phyloP scores from a whole-genome alignment of 2,797 vertebrate genomes.

The Cynodonichthys magdalenae region DNA sequence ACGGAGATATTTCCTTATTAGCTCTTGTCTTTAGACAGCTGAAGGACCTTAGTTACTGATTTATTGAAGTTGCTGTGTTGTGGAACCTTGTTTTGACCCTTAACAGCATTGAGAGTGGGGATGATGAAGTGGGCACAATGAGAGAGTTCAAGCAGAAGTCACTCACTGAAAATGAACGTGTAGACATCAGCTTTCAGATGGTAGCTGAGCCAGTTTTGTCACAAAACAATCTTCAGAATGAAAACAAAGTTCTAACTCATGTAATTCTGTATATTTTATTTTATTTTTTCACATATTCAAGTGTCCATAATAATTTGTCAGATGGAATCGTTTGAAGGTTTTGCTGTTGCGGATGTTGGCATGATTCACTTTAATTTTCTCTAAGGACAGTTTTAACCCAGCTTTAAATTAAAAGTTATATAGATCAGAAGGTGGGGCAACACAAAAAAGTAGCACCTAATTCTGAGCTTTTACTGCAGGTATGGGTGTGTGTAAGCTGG shows the following conservation, averaged over 20 bases:
- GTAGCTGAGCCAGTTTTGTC: constrained; percentile 22
- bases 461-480: neutral
- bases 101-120: constrained; percentile 53
- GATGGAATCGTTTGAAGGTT: neutral
- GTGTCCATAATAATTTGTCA: constrained; percentile 41
- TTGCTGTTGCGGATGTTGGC: neutral
- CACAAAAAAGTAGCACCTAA: neutral
- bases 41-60: constrained; percentile 43
- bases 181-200: constrained; percentile 41
- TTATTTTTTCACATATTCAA: constrained; percentile 56
- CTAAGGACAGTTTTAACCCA: neutral
- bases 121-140: constrained; percentile 47
- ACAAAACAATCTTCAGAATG: constrained; percentile 16
- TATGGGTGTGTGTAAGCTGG: no score
- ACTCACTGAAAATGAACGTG: constrained; percentile 45
- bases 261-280: constrained; percentile 25
- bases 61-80: constrained; percentile 45
- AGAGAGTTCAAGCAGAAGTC: constrained; percentile 61
- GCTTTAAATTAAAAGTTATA: neutral
- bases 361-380: neutral
- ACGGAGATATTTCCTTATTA: constrained; percentile 28
- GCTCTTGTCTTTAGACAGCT: constrained; percentile 21
- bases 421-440: no score
- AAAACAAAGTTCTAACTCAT: no score
- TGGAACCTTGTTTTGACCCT: constrained; percentile 53